Base-by-base conservation (phyloP, 2,888 invertebrate genomes). In the Bugula neritina region DNA sequence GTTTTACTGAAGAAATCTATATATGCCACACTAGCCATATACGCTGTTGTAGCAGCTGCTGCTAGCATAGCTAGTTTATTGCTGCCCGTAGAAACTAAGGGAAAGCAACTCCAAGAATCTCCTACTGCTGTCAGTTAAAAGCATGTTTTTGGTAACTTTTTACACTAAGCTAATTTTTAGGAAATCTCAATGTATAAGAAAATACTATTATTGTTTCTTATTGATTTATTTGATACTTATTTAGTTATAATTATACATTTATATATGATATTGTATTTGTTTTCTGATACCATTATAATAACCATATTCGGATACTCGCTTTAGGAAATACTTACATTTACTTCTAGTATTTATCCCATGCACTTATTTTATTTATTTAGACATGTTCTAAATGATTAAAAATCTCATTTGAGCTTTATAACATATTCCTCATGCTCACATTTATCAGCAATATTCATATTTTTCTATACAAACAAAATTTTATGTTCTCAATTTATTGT, bases 11-110 rank as follows among this genome's bases (percentile, higher is more conserved):
- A 79, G 72, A 72, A 74, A 1, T 82, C 82, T 13, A 77, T 81
- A 1, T 78, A 79, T 72, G 70, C 80, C 31, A 79, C 82, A 55
- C 79, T 83, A 55, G 78, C 79, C 21, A 76, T 78, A 2, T 94
- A 94, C 80, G 90, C 90, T 0, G 79, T 88, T 10, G 89, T 91
- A 10, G 91, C 92, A 0, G 77, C 93, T 1, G 80, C 92, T 69
- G 92, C 93, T 0, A 90, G 92, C 0, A 81, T 89, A 0, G 92
- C 92, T 0, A 90, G 92, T 72, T 85, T 92, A 23, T 86, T 91
- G 1, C 86, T 94, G 71, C 94, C 94, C 10, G 91, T 93, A 71
- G 94, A 94, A 85, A 92, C 92, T 1, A 90, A 90, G 81, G 92
- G 91, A 57, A 79, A 79, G 80, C 80, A 80, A 74, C 79, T 82